Evolutionary conservation across 2,888 invertebrate genomes (phyloP).

Genomic region (Nomada goodeniana): DNA sequence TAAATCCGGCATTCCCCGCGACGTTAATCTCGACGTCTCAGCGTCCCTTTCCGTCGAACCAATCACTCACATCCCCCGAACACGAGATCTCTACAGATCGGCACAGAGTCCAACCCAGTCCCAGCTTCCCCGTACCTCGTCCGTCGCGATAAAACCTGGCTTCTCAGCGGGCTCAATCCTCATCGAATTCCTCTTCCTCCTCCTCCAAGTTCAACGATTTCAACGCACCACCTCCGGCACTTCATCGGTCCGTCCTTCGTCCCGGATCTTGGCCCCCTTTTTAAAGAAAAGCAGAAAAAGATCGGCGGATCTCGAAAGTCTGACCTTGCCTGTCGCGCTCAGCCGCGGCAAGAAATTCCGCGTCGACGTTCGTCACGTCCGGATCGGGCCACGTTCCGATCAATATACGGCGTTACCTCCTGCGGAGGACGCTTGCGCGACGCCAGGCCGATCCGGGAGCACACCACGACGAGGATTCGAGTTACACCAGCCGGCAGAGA

Average conservation of each 20-base stretch:
- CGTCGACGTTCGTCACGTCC: slow-evolving; percentile 51
- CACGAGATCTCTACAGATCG: no score
- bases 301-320: slow-evolving; percentile 34
- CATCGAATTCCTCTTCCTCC: no score
- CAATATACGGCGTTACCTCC: slow-evolving; percentile 68
- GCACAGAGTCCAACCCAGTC: no score
- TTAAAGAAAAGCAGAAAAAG: no score
- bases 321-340: slow-evolving; percentile 62
- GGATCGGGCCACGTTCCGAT: slow-evolving; percentile 63
- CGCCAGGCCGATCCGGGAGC: slow-evolving; percentile 67
- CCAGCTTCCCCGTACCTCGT: not conserved
- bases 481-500: slow-evolving; percentile 62
- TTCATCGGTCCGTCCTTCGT: no score
- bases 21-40: no score
- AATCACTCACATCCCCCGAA: not conserved
- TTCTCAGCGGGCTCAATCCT: no score
- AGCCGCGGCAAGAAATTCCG: slow-evolving; percentile 57
- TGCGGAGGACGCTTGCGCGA: slow-evolving; percentile 64
- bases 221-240: no score
- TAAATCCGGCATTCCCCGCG: no score
- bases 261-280: no score
- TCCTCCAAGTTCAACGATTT: no score
- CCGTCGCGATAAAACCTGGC: no score
- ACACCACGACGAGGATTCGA: slow-evolving; percentile 61
- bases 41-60: not conserved